Evolutionary conservation across 2,888 invertebrate genomes (phyloP).

Genomic region (Drosophila fungiperda): DNA sequence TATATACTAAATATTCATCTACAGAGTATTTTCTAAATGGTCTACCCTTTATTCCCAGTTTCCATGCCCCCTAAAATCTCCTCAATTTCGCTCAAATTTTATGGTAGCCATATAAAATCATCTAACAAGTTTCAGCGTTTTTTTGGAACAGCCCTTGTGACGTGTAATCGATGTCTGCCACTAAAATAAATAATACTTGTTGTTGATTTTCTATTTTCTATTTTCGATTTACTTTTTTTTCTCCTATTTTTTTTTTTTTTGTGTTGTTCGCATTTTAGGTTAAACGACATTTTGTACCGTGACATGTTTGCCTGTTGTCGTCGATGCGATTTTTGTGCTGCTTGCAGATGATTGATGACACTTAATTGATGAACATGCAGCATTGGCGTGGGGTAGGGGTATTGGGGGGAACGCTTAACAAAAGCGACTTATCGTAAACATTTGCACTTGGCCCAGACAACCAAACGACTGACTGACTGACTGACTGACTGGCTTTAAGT

Average conservation of each 20-base stretch:
- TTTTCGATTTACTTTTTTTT: not conserved
- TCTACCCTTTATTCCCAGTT: too few relatives aligned
- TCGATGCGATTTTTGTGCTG: conserved; percentile 50
- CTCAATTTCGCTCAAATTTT: not conserved
- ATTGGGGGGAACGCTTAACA: conserved; percentile 11
- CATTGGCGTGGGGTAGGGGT: not conserved
- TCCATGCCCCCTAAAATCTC: not conserved
- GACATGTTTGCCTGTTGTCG: conserved; percentile 79
- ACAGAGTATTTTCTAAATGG: too few relatives aligned
- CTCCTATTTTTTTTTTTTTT: not conserved
- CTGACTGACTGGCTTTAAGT: conserved; percentile 59
- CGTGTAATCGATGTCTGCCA: conserved; percentile 42
- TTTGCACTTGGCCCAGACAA: conserved; percentile 51
- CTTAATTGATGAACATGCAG: conserved; percentile 78
- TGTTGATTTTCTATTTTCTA: conserved; percentile 24
- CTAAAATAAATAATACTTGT: conserved; percentile 69
- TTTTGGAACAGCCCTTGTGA: conserved; percentile 19
- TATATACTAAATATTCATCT: not conserved
- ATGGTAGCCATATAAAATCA: not conserved
- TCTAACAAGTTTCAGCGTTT: conserved; percentile 1
- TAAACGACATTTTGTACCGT: conserved; percentile 80
- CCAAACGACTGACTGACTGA: conserved; percentile 1
- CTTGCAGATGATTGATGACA: conserved; percentile 82
- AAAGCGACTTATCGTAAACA: conserved; percentile 47
- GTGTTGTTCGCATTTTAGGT: conserved; percentile 65